Conservation (phyloP, 92 coral and sea anemone species). For the Epizoanthus rinbou region DNA sequence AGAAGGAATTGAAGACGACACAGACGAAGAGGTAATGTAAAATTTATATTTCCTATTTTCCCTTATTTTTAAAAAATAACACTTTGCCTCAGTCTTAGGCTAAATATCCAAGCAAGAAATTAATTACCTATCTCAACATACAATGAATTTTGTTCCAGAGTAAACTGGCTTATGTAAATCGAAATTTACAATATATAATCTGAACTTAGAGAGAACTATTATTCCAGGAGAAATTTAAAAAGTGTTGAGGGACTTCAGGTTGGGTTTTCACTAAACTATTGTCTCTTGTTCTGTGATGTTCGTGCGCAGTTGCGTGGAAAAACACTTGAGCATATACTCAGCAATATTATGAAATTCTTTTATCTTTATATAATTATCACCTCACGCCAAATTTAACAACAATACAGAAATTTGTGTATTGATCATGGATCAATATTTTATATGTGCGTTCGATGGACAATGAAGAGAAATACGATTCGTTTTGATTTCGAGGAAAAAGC, state of each 20-base stretch:
- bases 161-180: too few species aligned
- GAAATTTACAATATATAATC: too few species aligned
- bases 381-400: neutral
- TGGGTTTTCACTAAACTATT: neutral
- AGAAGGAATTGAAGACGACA: conserved; percentile 20
- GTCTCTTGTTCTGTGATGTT: neutral
- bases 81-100: neutral
- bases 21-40: conserved; percentile 21
- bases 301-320: neutral
- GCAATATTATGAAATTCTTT: neutral
- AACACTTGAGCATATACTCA: neutral
- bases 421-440: neutral
- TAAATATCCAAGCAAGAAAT: too few species aligned
- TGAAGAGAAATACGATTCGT: neutral
- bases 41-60: too few species aligned
- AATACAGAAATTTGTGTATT: conserved; percentile 4
- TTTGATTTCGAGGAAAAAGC: neutral
- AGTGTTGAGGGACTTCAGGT: too few species aligned
- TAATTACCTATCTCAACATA: neutral
- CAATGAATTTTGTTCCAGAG: too few species aligned
- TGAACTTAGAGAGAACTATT: too few species aligned
- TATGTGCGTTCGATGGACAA: neutral
- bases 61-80: neutral
- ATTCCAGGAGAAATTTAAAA: too few species aligned
- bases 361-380: neutral